Percentiles rank a stretch among this genome's conserved stretches.
Evolutionary conservation across 2,888 invertebrate genomes (phyloP).

Genomic region (Podabrus alpinus): DNA sequence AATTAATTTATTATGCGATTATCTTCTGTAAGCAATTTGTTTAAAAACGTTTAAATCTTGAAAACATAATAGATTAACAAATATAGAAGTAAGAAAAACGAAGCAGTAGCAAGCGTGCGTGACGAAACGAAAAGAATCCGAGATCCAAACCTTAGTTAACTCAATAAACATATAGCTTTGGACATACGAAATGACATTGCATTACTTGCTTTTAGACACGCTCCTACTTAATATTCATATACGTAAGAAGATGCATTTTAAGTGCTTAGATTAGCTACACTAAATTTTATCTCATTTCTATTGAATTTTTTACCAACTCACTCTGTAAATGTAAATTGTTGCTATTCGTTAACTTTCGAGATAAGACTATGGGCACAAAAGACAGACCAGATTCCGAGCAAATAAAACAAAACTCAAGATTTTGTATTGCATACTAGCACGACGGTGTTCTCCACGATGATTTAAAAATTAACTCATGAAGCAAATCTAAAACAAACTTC

Average conservation of each 20-base stretch:
- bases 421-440: not conserved
- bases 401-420: not conserved
- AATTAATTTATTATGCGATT: slow-evolving; percentile 6
- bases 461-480: not conserved
- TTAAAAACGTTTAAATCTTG: slow-evolving; percentile 6
- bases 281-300: not conserved
- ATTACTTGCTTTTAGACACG: slow-evolving; percentile 40
- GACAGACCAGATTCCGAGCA: not conserved
- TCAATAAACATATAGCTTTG: slow-evolving; percentile 37
- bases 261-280: slow-evolving; percentile 34
- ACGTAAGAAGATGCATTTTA: slow-evolving; percentile 41
- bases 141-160: slow-evolving; percentile 37
- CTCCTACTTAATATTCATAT: slow-evolving; percentile 42
- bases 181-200: slow-evolving; percentile 37
- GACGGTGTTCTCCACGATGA: not conserved
- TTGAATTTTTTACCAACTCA: not conserved
- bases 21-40: slow-evolving; percentile 15
- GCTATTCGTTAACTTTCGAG: not conserved
- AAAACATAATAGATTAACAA: slow-evolving; percentile 7
- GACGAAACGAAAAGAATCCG: slow-evolving; percentile 30
- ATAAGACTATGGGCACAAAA: not conserved
- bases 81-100: slow-evolving; percentile 18
- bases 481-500: not conserved
- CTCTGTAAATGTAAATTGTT: not conserved
- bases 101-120: slow-evolving; percentile 34